These are phyloP conservation scores for Hypothenemus hampei DNA, from an alignment of 1,140 invertebrate genomes.

Conservation along the genomic window DNA sequence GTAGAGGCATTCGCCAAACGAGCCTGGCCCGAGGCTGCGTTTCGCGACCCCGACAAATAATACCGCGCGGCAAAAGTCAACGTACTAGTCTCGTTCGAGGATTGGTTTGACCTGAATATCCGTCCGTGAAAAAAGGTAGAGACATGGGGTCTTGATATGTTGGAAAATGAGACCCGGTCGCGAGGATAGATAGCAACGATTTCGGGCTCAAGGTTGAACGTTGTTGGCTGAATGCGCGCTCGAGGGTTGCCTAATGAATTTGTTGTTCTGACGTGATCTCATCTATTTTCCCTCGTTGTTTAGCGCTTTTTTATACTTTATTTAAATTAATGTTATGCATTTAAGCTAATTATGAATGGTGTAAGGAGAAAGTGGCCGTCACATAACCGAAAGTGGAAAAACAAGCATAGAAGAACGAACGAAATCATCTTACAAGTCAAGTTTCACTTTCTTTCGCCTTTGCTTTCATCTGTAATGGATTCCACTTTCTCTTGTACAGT, in stretches of 20 bases:
- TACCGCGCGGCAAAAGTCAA: conserved; percentile 28
- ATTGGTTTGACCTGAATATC: conserved; percentile 38
- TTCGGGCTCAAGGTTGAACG: conserved; percentile 39
- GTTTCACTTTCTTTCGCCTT: conserved; percentile 15
- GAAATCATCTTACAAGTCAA: conserved; percentile 13
- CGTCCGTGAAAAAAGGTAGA: conserved; percentile 13
- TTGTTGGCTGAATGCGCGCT: conserved; percentile 35
- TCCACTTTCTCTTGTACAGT: too few relatives aligned
- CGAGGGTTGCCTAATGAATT: conserved; percentile 9
- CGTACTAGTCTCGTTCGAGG: conserved; percentile 38
- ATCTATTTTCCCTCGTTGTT: background rate
- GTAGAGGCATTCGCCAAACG: conserved; percentile 15
- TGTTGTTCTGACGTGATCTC: too few relatives aligned
- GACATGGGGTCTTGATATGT: conserved; percentile 5
- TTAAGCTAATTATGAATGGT: background rate
- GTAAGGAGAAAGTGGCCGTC: conserved; percentile 11
- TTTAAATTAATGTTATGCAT: background rate
- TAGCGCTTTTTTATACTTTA: background rate
- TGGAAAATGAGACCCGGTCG: background rate
- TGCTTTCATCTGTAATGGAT: too few relatives aligned
- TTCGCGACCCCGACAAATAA: conserved; percentile 31
- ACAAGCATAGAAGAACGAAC: background rate
- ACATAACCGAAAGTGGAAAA: background rate
- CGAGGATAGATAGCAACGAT: conserved; percentile 30
- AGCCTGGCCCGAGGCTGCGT: conserved; percentile 18